Conservation (phyloP, 35 echinoderm and acorn worm species). For the Eucidaris tribuloides region DNA sequence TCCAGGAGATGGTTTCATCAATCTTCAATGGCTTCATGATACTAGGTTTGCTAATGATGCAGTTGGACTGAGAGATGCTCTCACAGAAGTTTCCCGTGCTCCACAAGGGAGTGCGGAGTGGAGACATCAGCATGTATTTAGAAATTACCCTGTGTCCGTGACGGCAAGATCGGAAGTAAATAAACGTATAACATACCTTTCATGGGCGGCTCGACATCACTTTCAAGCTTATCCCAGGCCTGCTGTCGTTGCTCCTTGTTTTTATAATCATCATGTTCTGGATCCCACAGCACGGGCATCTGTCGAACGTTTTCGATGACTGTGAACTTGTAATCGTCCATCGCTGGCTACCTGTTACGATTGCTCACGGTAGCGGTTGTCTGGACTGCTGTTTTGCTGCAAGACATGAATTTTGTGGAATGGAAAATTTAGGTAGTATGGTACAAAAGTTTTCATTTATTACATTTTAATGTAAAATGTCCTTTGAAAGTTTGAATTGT, state of each 20-base stretch:
- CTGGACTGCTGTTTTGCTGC: too few relatives aligned
- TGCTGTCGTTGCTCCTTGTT: conserved; percentile 28
- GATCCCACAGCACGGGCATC: conserved; percentile 28
- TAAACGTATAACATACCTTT: conserved; percentile 27
- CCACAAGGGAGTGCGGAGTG: conserved; percentile 38
- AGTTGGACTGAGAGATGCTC: conserved; percentile 34
- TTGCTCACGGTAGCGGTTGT: too few relatives aligned
- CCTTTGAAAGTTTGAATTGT: too few relatives aligned
- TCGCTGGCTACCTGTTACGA: conserved; percentile 9
- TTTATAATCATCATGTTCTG: conserved; percentile 34
- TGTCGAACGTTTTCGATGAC: conserved; percentile 23
- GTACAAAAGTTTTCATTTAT: too few relatives aligned
- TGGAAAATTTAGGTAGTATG: too few relatives aligned
- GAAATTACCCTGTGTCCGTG: not conserved
- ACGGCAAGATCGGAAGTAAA: not conserved
- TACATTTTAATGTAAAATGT: too few relatives aligned
- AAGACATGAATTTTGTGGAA: too few relatives aligned
- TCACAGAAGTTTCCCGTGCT: conserved; percentile 42
- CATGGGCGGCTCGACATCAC: conserved; percentile 33
- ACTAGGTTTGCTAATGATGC: conserved; percentile 32
- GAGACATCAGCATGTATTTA: conserved; percentile 23
- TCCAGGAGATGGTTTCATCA: conserved; percentile 32
- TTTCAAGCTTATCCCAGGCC: conserved; percentile 43
- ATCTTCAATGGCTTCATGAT: conserved; percentile 28
- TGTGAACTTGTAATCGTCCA: conserved; percentile 43